These are phyloP conservation scores for Porphyrio hochstetteri DNA, from an alignment of 2,113 vertebrate genomes.

Conservation along the genomic window DNA sequence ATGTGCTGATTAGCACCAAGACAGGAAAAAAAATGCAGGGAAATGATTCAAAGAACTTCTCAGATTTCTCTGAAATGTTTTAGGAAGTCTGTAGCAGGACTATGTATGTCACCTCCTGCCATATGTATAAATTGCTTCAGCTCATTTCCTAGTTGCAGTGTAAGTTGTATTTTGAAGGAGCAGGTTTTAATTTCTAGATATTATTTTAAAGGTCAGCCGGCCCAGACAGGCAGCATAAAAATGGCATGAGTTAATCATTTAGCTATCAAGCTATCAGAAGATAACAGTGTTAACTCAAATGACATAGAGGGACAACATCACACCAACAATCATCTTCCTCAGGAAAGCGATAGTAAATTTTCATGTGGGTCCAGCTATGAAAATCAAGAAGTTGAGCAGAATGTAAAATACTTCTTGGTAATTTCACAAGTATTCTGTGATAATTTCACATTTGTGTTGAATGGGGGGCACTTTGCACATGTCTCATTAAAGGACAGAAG, in stretches of 20 bases:
- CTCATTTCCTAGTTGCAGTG: neutral
- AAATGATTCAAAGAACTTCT: neutral
- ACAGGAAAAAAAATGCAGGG: neutral
- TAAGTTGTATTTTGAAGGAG: constrained; percentile 2
- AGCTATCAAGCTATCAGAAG: neutral
- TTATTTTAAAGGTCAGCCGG: constrained; percentile 1
- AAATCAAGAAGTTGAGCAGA: neutral
- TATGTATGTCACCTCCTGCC: neutral
- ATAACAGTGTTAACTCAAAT: neutral
- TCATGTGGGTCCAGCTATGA: accelerated
- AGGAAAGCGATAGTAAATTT: neutral
- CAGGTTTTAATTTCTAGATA: neutral
- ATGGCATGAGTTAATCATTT: neutral
- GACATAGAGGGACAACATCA: neutral
- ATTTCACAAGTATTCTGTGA: neutral
- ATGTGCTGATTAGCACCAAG: neutral
- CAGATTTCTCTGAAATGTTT: constrained; percentile 12
- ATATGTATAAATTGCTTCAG: neutral
- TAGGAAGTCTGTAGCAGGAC: constrained; percentile 11
- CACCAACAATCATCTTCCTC: neutral
- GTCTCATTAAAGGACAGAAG: neutral
- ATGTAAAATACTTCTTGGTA: neutral
- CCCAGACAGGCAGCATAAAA: neutral
- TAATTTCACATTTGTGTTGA: neutral
- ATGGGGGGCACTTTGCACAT: neutral